Base-by-base conservation (phyloP, 2,113 vertebrate species). In the Campylomormyrus numenius region DNA sequence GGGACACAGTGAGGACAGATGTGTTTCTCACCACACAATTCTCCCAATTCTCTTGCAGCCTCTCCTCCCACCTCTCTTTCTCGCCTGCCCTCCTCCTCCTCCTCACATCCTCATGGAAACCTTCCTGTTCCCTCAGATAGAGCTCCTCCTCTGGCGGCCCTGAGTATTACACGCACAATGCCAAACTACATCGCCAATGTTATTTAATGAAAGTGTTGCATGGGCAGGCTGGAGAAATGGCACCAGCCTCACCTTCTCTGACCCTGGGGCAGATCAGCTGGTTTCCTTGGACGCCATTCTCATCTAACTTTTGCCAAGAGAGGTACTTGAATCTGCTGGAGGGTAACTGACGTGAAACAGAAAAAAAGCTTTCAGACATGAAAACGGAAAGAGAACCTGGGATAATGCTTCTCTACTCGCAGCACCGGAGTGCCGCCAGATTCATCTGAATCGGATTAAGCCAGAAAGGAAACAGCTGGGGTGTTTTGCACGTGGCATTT, bases 11-110 rank as follows among this genome's bases (percentile, higher is more conserved):
- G 42, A 10, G 49, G 19, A 50, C 19, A n/a, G 48, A 3, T 46
- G n/a, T 50, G 10, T 50, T 83, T 86, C 94, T 93, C 94, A 99
- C 98, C 95, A 93, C 90, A 93, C 97, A 98, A 92, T 98, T 97
- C 93, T 99, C 98, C 98, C 98, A 99, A 90, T 98, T 98, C 94
- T 99, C 98, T 80, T 97, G 97, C 48, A 97, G 94, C 91, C 97
- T 96, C 84, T 95, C 95, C 91, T 97, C 95, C 97, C 97, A 96
- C 91, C 94, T 95, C 91, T 95, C 96, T 88, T 94, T 94, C 88
- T 96, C 95, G 45, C 94, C 94, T 56, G 91, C 87, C 92, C 90
- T 94, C 91, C 92, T 95, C 92, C 93, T 93, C 88, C 93, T 94
- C 91, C 92, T 92, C 93, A 93, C 93, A 93, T 96, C 93, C 93